Percentiles rank a stretch among this genome's conserved stretches.
These are phyloP conservation scores for Metaphire vulgaris DNA, from an alignment of 1,140 invertebrate genomes.

Conservation along the genomic window DNA sequence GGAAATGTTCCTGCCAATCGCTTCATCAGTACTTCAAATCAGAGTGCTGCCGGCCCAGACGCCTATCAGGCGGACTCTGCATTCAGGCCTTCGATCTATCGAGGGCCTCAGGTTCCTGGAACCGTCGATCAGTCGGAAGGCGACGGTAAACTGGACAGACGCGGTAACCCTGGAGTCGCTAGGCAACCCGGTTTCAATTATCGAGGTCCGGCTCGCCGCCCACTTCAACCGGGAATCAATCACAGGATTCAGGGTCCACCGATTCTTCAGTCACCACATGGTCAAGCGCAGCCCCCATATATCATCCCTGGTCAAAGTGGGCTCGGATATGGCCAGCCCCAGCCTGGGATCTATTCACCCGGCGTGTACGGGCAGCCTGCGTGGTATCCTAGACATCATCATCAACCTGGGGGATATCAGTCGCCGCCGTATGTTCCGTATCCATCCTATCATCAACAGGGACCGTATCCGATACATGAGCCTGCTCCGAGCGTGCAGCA, in stretches of 20 bases:
- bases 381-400: neutral
- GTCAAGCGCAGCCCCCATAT: neutral
- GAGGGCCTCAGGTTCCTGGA: neutral
- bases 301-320: neutral
- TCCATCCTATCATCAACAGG: neutral
- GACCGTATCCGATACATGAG: neutral
- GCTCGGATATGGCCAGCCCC: neutral
- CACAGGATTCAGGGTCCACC: neutral
- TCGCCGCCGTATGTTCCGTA: neutral
- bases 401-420: neutral
- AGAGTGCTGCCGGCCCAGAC: neutral
- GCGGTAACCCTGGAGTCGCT: neutral
- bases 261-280: neutral
- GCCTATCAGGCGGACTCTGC: neutral
- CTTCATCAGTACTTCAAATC: neutral
- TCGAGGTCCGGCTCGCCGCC: neutral
- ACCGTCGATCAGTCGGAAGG: neutral
- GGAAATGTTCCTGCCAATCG: neutral
- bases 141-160: neutral
- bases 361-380: neutral
- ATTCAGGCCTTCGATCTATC: neutral
- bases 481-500: neutral
- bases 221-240: neutral
- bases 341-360: neutral
- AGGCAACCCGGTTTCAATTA: neutral